Percentiles rank a stretch among this genome's conserved stretches.
Conservation (phyloP, 2,113 vertebrate genomes). For the Petrocephalus microphthalmus region DNA sequence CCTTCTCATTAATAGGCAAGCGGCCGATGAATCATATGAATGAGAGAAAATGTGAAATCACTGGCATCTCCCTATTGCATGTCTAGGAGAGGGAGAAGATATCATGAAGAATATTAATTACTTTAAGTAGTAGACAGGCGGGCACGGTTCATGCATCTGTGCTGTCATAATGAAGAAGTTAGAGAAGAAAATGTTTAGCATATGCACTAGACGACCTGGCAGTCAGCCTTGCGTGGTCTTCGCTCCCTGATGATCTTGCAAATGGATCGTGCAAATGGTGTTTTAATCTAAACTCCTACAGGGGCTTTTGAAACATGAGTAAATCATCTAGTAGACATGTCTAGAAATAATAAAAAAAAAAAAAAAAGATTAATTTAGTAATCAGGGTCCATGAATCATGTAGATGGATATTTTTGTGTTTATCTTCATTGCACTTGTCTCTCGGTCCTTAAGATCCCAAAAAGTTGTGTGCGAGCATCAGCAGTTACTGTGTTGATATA, state of each 20-base stretch:
- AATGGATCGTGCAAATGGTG: constrained; percentile 5
- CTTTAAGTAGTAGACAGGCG: not conserved
- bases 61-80: not conserved
- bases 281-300: constrained; percentile 11
- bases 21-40: not conserved
- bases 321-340: constrained; percentile 2
- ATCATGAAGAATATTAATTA: constrained; percentile 5
- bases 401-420: constrained; percentile 16
- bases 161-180: constrained; percentile 14
- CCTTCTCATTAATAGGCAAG: constrained; percentile 4
- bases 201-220: not conserved
- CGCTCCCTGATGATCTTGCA: not conserved
- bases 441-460: not conserved
- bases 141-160: not conserved
- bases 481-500: constrained; percentile 32
- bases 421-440: not conserved
- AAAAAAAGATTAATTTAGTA: constrained; percentile 13
- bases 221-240: not conserved
- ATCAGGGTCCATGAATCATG: constrained; percentile 11
- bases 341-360: not conserved
- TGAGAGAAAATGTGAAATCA: not conserved
- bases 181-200: not conserved
- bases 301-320: constrained; percentile 5
- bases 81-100: not conserved
- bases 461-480: constrained; percentile 2